Conservation (phyloP, 2,797 vertebrate genomes). For the Nyctalus aviator region DNA sequence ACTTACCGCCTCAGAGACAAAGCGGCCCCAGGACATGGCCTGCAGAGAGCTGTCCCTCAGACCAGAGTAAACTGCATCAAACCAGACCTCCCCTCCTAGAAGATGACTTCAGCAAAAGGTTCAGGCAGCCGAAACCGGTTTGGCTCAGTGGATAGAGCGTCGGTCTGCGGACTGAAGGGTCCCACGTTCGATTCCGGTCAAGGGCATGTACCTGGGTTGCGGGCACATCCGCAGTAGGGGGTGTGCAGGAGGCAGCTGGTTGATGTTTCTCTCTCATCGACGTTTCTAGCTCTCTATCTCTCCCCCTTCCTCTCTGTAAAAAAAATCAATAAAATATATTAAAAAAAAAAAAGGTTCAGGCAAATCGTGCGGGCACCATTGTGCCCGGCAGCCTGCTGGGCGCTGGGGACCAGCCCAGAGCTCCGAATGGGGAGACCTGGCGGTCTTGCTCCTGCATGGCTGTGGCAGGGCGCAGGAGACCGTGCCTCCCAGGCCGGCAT, state of each 20-base stretch:
- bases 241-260: too few relatives aligned
- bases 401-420: background rate
- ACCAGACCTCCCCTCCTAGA: background rate
- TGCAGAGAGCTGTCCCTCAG: background rate
- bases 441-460: background rate
- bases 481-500: background rate
- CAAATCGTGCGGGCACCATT: accelerated
- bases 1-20: background rate
- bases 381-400: background rate
- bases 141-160: too few relatives aligned
- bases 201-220: too few relatives aligned
- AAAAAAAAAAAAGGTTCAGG: background rate
- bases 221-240: too few relatives aligned
- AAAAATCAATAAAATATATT: too few relatives aligned
- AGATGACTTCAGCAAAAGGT: background rate
- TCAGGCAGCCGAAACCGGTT: too few relatives aligned
- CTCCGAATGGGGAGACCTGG: background rate
- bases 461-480: background rate
- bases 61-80: background rate
- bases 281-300: too few relatives aligned
- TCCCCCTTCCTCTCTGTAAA: too few relatives aligned
- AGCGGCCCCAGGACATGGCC: background rate
- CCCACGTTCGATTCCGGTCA: too few relatives aligned
- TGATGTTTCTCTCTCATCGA: too few relatives aligned
- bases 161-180: too few relatives aligned